A percentile compares a stretch with the other conserved stretches of the same genome.
These are phyloP conservation scores for Luperina testacea DNA, from an alignment of 2,888 invertebrate species.

Conservation along the genomic window DNA sequence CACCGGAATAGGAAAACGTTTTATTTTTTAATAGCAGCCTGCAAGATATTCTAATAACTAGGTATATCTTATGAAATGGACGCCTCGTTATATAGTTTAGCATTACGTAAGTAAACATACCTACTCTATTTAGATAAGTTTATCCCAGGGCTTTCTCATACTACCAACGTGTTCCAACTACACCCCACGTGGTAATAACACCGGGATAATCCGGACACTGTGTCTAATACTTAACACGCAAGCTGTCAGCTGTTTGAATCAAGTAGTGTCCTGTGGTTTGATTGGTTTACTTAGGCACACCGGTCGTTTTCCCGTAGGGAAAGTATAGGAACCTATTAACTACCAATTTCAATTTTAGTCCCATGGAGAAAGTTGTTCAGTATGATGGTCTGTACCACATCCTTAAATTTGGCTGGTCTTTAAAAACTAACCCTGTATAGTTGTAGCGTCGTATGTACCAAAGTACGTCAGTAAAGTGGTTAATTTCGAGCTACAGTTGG, in stretches of 20 bases:
- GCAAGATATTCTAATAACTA: background rate
- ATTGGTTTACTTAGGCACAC: background rate
- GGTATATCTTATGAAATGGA: background rate
- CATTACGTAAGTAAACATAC: background rate
- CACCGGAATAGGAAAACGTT: background rate
- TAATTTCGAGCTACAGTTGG: no score
- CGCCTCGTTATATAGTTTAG: background rate
- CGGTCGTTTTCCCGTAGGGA: background rate
- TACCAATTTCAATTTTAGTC: background rate
- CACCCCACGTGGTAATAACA: background rate
- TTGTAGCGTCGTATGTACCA: no score
- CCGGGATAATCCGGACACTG: background rate
- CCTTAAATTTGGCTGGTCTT: no score
- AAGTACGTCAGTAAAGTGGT: background rate
- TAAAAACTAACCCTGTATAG: no score
- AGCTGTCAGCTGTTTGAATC: background rate
- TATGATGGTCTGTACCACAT: no score
- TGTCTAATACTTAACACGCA: background rate
- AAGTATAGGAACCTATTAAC: background rate
- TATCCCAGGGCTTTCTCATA: background rate
- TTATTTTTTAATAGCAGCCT: background rate
- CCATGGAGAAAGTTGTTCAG: no score
- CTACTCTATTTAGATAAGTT: background rate
- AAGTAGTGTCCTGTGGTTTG: background rate
- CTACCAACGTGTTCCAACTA: slow-evolving; percentile 5